Conservation (phyloP, 2,797 vertebrate genomes). For the Helicolenus hilgendorfi region DNA sequence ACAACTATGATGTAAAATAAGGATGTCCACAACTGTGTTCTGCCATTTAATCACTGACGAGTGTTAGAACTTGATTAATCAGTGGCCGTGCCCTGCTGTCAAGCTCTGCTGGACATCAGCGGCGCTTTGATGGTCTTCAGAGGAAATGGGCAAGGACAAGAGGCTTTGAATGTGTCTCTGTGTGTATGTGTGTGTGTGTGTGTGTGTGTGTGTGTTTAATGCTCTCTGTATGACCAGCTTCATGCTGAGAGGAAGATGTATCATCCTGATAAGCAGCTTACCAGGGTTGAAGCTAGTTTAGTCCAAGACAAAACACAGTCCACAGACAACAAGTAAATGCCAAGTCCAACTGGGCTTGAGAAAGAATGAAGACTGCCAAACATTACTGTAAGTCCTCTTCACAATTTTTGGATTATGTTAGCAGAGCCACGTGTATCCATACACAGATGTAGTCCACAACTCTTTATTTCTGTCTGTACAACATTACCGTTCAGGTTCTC, state of each 20-base stretch:
- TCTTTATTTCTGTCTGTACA: neutral
- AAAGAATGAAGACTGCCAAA: neutral
- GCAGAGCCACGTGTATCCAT: neutral
- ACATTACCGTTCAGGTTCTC: neutral
- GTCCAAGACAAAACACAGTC: neutral
- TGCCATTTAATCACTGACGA: constrained; percentile 4
- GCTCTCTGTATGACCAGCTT: neutral
- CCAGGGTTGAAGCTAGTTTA: neutral
- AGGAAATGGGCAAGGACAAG: neutral
- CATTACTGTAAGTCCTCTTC: neutral
- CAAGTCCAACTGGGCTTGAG: neutral
- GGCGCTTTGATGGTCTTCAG: constrained; percentile 11
- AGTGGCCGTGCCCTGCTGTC: neutral
- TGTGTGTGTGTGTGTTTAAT: neutral
- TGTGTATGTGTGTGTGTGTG: neutral
- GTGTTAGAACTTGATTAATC: neutral
- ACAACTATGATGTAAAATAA: constrained; percentile 4
- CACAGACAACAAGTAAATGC: neutral
- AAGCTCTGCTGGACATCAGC: constrained; percentile 14
- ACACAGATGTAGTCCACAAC: neutral
- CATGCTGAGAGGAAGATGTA: neutral
- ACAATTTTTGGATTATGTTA: neutral
- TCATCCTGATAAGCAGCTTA: constrained; percentile 14
- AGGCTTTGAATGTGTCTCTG: neutral
- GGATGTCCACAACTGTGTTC: constrained; percentile 8